Evolutionary conservation across 2,113 vertebrate species (phyloP), one percentile per base, ranked within the genome.

Genomic region (Heterochromis multidens): DNA sequence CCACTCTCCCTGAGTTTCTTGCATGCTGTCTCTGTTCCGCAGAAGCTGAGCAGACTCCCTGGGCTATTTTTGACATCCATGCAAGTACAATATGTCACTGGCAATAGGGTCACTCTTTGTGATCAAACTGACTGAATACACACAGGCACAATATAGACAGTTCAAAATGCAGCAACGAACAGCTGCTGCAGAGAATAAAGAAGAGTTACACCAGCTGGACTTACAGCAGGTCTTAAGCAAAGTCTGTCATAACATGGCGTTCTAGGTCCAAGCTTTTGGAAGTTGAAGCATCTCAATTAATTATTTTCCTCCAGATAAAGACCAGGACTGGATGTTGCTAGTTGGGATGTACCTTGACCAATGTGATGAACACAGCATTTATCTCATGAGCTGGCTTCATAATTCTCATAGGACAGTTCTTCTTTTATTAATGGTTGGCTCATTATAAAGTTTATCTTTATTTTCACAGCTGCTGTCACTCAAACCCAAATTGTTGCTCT

Each of bases 31-130:
- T 80, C 67, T 33, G 40, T 54, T 87, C 80, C 67, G 61, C 82
- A 52, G 37, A 31, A 88, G 63, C 52, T 2, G 13, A 80, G 56
- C 58, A 54, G 4, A 81, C 43, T 72, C 87, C 46, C 67, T 35
- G 56, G 2, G 79, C 80, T 87, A 87, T 93, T 90, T 89, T 56
- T 86, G 56, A 91, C 84, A 84, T 85, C 56, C 29, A 63, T 61
- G 83, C 31, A 57, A 80, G 76, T 49, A 83, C 76, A 91, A 86
- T 86, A 84, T 82, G 86, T 90, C 29, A 27, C 57, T n/a, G n/a
- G 56, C 72, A 86, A 58, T 40, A 80, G 67, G 83, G 86, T 85
- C 76, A 59, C 12, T 74, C 49, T 72, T 52, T 89, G 80, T 84
- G 59, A 88, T 85, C 46, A 91, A 85, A 63, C 70, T 52, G 72